Conservation (phyloP, 2,797 vertebrate species). For the Hydrocynus forskahlii region DNA sequence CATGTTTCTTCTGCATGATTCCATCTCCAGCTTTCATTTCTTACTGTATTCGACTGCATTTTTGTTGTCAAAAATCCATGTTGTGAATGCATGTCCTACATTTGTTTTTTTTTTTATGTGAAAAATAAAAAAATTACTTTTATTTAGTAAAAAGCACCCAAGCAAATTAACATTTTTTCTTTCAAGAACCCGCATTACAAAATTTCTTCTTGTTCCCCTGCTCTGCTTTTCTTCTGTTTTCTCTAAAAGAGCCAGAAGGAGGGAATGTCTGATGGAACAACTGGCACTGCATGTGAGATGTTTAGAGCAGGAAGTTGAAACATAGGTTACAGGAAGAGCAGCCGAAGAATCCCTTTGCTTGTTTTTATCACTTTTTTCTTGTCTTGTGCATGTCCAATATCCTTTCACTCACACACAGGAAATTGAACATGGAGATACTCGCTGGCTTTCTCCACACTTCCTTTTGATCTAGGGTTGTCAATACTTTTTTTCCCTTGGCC, state of each 20-base stretch:
- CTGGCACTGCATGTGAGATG: slow-evolving; percentile 33
- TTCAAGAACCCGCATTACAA: not conserved
- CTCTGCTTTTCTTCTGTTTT: slow-evolving; percentile 1
- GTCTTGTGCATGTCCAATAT: slow-evolving; percentile 41
- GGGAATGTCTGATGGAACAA: slow-evolving; percentile 16
- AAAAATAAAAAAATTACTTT: too few relatives aligned
- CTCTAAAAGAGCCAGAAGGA: not conserved
- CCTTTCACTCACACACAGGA: slow-evolving; percentile 34
- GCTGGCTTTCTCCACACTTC: slow-evolving; percentile 39
- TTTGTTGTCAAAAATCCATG: not conserved
- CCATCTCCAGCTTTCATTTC: not conserved
- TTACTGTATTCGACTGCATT: not conserved
- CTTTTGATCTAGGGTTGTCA: slow-evolving; percentile 27
- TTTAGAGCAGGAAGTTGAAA: slow-evolving; percentile 50
- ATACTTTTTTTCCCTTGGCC: slow-evolving; percentile 15
- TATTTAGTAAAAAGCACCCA: not conserved
- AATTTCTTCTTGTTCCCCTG: not conserved
- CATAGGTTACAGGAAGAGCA: slow-evolving; percentile 29
- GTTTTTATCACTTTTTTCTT: slow-evolving; percentile 15
- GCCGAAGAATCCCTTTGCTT: not conserved
- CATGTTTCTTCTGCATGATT: not conserved
- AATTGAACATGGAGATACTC: slow-evolving; percentile 23
- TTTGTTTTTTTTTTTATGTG: not conserved
- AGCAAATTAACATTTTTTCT: not conserved
- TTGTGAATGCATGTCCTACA: not conserved